phyloP scores from a whole-genome alignment of 2,888 invertebrate species.

The Gymnoscelis rufifasciata region DNA sequence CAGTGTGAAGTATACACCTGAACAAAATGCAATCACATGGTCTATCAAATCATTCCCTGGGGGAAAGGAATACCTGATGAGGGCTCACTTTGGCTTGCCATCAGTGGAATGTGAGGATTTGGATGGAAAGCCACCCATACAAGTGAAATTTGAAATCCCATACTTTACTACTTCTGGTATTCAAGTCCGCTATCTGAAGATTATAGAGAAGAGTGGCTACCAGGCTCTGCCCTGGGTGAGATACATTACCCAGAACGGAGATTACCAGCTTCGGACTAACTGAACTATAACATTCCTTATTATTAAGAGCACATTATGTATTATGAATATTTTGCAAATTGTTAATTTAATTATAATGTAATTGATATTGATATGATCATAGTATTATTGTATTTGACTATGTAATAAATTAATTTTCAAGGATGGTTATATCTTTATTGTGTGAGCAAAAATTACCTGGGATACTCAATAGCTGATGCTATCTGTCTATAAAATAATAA shows the following conservation, averaged over 20 bases:
- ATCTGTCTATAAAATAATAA: no score
- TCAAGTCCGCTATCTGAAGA: conserved; percentile 97
- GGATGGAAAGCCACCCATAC: conserved; percentile 98
- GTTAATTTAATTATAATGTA: conserved; percentile 36
- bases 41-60: conserved; percentile 98
- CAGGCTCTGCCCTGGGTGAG: conserved; percentile 99
- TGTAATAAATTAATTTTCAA: conserved; percentile 52
- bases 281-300: conserved; percentile 60
- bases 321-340: conserved; percentile 52
- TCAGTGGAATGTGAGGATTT: conserved; percentile 96
- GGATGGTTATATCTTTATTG: background rate
- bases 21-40: conserved; percentile 98
- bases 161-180: conserved; percentile 99
- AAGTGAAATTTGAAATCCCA: conserved; percentile 99
- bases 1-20: conserved; percentile 97
- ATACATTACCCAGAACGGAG: conserved; percentile 99
- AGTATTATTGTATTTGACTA: conserved; percentile 55
- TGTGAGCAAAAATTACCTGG: no score
- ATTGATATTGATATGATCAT: conserved; percentile 43
- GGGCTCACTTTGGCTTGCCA: conserved; percentile 98
- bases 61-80: conserved; percentile 98
- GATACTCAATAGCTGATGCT: no score
- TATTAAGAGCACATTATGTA: conserved; percentile 37
- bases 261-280: conserved; percentile 97
- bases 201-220: conserved; percentile 99